These are phyloP conservation scores for Liasis olivaceus DNA, from an alignment of 2,797 vertebrate genomes.

Conservation along the genomic window DNA sequence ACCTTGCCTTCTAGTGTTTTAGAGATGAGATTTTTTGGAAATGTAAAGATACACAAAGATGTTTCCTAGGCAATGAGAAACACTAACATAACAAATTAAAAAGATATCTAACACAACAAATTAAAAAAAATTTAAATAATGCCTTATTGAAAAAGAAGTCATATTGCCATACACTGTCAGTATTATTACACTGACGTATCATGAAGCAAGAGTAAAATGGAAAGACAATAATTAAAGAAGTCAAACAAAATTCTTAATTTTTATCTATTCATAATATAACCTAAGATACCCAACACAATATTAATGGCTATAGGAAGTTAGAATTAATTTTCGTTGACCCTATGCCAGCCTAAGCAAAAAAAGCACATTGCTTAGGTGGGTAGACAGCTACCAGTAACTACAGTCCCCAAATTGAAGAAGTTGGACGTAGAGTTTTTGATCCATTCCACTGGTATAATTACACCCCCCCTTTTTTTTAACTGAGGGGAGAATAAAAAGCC, in stretches of 20 bases:
- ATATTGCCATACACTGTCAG: neutral
- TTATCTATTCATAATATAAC: neutral
- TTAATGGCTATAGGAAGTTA: neutral
- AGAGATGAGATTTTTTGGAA: neutral
- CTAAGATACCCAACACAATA: neutral
- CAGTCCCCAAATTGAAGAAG: neutral
- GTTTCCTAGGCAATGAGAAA: neutral
- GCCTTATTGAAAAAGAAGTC: neutral
- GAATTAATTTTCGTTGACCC: neutral
- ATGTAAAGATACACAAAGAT: neutral
- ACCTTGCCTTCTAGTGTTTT: neutral
- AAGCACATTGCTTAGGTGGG: neutral
- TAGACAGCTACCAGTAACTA: neutral
- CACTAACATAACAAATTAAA: neutral
- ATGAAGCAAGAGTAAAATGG: neutral
- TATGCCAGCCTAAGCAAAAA: neutral
- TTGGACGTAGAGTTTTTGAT: neutral
- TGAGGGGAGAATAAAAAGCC: neutral
- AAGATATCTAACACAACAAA: neutral
- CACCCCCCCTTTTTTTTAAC: neutral
- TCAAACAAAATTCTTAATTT: neutral
- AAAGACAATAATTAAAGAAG: neutral
- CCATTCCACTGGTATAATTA: neutral
- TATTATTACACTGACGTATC: neutral
- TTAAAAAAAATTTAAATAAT: neutral